Evolutionary conservation across 2,888 invertebrate species (phyloP), one percentile per base, ranked within the genome.

Genomic region (Cryptus armator): DNA sequence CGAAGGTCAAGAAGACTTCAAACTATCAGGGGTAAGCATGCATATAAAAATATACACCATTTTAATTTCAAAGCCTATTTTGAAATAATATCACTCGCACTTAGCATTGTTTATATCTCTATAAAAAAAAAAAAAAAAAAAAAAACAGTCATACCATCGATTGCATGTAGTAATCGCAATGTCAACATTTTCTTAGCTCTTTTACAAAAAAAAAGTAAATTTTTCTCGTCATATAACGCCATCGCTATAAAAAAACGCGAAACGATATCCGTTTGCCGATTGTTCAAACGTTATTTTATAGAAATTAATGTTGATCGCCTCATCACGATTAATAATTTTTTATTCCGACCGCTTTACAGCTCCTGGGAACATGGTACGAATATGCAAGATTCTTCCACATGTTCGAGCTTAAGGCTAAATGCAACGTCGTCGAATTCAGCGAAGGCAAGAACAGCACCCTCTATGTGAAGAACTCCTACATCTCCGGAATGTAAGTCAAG

Each of bases 311-410:
- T 53, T 16, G 9, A 19, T 0, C 7, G 9, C 9, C 16, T 9
- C 10, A 7, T 7, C 19, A 53, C 3, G 10, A 53, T 53, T 16
- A 19, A 53, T 9, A 4, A 9, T 53, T 53, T 51, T 10, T 53
- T 16, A 16, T 72, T 10, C 7, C 2, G 19, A 53, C 53, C 53
- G 9, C 2, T 77, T 94, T 94, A 70, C 94, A 97, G 97, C 97
- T 96, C 89, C 90, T 96, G 90, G 97, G 97, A 48, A 95, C 95
- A 89, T 97, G 97, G 97, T 97, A 96, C 90, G 97, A 97, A 92
- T 95, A 95, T 10, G 96, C 96, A 88, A 96, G 96, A 88, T 97
- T 97, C 93, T 97, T 97, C 89, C 96, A 96, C 56, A 89, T 96
- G n/a, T 97, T 97, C 91, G 96, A 97, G 92, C 93, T 96, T 10